These are phyloP conservation scores for Zaprionus taronus DNA, from an alignment of 1,140 invertebrate species.

Conservation along the genomic window DNA sequence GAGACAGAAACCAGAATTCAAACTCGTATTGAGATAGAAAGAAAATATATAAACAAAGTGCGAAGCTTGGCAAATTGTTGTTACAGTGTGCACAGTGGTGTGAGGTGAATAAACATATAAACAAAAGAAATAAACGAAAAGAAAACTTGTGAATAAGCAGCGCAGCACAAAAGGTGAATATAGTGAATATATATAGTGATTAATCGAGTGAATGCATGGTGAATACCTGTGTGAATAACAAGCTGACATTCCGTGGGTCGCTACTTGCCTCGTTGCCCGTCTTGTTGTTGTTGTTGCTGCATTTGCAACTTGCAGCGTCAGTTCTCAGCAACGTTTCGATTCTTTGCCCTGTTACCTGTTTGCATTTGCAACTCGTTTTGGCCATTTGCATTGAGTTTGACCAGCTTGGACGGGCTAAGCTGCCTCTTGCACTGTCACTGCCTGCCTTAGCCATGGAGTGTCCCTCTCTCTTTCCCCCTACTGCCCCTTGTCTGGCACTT, in stretches of 20 bases:
- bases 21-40: constrained; percentile 41
- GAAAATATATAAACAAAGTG: constrained; percentile 17
- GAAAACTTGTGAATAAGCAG: neutral
- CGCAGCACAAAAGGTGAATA: constrained; percentile 20
- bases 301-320: constrained; percentile 41
- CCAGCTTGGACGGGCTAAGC: constrained; percentile 20
- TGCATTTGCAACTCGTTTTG: constrained; percentile 47
- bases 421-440: neutral
- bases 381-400: constrained; percentile 46
- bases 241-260: constrained; percentile 42
- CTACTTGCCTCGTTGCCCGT: constrained; percentile 18
- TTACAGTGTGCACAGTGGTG: constrained; percentile 12
- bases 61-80: constrained; percentile 22
- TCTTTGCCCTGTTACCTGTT: constrained; percentile 40
- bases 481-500: constrained; percentile 4
- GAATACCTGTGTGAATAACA: constrained; percentile 19
- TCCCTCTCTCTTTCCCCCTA: too few species aligned
- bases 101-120: constrained; percentile 39
- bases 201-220: neutral
- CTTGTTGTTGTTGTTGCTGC: constrained; percentile 1
- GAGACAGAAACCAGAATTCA: constrained; percentile 36
- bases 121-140: neutral
- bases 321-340: constrained; percentile 10
- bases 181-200: neutral
- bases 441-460: too few species aligned